These are phyloP conservation scores for Nanger granti DNA, from an alignment of 2,113 vertebrate species.

Conservation along the genomic window DNA sequence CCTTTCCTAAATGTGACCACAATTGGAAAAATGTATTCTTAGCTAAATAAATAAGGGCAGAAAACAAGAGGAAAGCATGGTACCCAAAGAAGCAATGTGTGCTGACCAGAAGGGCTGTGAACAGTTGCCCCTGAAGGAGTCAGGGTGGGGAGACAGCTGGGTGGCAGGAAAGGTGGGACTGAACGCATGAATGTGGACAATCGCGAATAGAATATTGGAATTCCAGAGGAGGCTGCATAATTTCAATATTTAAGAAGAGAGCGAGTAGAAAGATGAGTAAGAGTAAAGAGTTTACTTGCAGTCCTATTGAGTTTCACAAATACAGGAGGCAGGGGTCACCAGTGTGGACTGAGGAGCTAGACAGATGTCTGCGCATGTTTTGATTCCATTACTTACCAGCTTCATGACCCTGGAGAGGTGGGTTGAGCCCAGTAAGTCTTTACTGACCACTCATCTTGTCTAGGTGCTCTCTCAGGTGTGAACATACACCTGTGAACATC, in stretches of 20 bases:
- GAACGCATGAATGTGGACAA: fast-evolving
- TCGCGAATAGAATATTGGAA: not conserved
- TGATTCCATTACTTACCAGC: not conserved
- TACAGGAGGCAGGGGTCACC: not conserved
- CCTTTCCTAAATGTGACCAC: not conserved
- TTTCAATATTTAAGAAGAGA: not conserved
- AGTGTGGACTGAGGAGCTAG: not conserved
- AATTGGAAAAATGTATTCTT: not conserved
- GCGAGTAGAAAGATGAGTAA: not conserved
- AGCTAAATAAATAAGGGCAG: not conserved
- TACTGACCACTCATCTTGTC: not conserved
- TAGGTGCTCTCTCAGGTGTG: not conserved
- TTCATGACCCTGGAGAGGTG: not conserved
- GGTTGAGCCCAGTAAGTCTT: not conserved
- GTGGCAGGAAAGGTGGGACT: not conserved
- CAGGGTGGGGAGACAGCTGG: not conserved
- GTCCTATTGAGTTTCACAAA: not conserved
- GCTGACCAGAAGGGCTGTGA: not conserved
- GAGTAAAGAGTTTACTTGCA: not conserved
- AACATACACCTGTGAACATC: not conserved
- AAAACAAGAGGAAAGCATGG: not conserved
- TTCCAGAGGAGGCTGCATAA: not conserved
- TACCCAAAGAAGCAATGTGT: not conserved
- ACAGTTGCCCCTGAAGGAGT: not conserved
- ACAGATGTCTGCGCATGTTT: fast-evolving